Percentiles rank a stretch among this genome's conserved stretches.
Conservation (phyloP, 2,888 invertebrate genomes). For the Chirona hameri region DNA sequence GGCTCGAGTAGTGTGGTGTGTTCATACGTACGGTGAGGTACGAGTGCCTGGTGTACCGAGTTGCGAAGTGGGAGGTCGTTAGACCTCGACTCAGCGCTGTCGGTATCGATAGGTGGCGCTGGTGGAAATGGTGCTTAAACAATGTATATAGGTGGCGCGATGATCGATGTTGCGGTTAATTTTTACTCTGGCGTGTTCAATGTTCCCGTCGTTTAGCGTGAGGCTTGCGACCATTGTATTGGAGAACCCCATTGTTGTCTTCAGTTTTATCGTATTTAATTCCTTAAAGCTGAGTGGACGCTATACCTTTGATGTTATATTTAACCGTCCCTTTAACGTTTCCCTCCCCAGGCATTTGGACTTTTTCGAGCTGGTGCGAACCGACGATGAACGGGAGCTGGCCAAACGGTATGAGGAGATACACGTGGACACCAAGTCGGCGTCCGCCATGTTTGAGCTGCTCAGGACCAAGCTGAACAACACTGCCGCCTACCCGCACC, state of each 20-base stretch:
- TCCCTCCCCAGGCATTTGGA: slow-evolving; percentile 73
- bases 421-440: slow-evolving; percentile 91
- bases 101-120: not conserved
- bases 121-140: not conserved
- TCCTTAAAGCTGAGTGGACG: no score
- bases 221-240: no score
- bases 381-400: slow-evolving; percentile 92
- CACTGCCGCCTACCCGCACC: slow-evolving; percentile 88
- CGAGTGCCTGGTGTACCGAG: not conserved
- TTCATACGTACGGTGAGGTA: no score
- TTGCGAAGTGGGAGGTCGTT: no score
- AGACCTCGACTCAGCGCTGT: not conserved
- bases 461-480: slow-evolving; percentile 82
- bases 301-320: no score
- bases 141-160: no score
- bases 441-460: slow-evolving; percentile 86
- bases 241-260: no score
- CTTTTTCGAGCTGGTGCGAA: slow-evolving; percentile 96
- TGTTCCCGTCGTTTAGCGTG: no score
- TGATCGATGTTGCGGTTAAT: no score
- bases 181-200: no score
- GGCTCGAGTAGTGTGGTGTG: not conserved
- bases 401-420: slow-evolving; percentile 84
- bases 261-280: no score
- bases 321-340: not conserved